Conservation (phyloP, 2,113 vertebrate species). For the Zingel zingel region DNA sequence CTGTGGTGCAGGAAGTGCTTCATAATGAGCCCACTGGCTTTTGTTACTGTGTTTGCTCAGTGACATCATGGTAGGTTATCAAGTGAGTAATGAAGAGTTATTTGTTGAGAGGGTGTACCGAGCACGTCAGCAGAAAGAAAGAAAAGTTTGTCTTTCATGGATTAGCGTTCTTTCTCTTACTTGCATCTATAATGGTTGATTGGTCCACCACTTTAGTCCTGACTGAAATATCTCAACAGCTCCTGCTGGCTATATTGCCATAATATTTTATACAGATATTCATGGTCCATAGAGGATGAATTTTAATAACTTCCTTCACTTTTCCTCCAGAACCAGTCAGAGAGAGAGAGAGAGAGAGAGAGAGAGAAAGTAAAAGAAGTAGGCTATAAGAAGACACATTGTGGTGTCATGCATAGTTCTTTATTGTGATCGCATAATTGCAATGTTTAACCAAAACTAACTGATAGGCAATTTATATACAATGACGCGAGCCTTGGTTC, state of each 20-base stretch:
- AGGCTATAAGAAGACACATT: too few relatives aligned
- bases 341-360: too few relatives aligned
- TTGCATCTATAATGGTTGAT: neutral
- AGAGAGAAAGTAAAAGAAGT: too few relatives aligned
- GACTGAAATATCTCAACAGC: neutral
- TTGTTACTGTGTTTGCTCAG: constrained; percentile 54
- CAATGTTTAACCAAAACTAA: too few relatives aligned
- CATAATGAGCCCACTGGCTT: constrained; percentile 38
- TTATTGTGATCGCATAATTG: too few relatives aligned
- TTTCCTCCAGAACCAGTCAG: neutral
- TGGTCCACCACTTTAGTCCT: neutral
- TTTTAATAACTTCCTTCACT: neutral
- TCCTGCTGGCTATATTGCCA: fast-evolving
- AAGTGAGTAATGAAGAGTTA: constrained; percentile 56
- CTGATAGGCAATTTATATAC: too few relatives aligned
- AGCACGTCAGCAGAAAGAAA: constrained; percentile 29
- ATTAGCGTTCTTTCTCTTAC: neutral
- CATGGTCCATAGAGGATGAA: neutral
- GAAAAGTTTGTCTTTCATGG: constrained; percentile 4
- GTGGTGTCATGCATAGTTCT: too few relatives aligned
- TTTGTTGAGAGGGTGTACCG: constrained; percentile 51
- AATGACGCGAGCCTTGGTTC: too few relatives aligned
- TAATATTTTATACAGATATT: neutral
- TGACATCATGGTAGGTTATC: constrained; percentile 63
- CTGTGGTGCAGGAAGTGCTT: constrained; percentile 42